phyloP scores from a whole-genome alignment of 2,888 invertebrate species.

The Pegoplata infirma region DNA sequence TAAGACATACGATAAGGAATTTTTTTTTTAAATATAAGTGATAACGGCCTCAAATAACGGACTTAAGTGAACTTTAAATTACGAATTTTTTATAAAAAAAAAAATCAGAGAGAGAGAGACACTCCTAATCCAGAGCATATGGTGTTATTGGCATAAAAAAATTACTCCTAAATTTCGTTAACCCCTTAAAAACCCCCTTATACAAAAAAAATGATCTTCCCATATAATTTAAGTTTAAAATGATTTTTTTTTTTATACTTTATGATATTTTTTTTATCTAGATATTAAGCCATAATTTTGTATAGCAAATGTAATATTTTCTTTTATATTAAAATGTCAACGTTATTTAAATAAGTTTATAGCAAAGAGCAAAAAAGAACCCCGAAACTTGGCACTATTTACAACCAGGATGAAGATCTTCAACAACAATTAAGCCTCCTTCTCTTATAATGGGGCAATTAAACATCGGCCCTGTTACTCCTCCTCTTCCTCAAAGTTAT shows the following conservation, averaged over 20 bases:
- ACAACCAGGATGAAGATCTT: background rate
- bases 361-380: too few relatives aligned
- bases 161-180: background rate
- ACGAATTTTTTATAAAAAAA: background rate
- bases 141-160: background rate
- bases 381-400: background rate
- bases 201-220: background rate
- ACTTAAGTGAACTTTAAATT: constrained; percentile 2
- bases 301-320: constrained; percentile 47
- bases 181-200: background rate
- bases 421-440: constrained; percentile 11
- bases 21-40: background rate
- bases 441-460: constrained; percentile 39
- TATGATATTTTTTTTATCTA: background rate
- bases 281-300: constrained; percentile 49
- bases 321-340: constrained; percentile 41
- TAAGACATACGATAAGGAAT: background rate
- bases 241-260: background rate
- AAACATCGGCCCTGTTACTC: constrained; percentile 40
- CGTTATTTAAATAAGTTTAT: background rate
- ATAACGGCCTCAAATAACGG: constrained; percentile 39
- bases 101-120: background rate
- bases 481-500: constrained; percentile 50
- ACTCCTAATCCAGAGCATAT: background rate
- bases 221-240: background rate